Evolutionary conservation across 2,113 vertebrate species (phyloP).

Genomic region (Nothocercus julius): DNA sequence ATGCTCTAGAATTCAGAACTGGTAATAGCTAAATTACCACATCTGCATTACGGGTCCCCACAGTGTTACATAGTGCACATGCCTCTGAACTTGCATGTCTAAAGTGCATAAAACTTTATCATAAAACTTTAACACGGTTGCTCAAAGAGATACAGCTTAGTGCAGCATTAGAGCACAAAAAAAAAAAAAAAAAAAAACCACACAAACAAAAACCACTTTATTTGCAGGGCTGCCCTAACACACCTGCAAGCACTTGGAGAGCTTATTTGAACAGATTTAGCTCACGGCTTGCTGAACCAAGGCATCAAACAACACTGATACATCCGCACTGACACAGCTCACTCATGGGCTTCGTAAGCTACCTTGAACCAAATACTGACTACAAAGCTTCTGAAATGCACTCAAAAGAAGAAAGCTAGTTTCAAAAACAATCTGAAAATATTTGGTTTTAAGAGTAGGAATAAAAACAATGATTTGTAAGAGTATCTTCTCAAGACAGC

Average conservation of each 20-base stretch:
- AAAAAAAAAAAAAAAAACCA: neutral
- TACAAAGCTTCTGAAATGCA: neutral
- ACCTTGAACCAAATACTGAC: neutral
- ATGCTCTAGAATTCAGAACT: neutral
- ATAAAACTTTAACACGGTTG: neutral
- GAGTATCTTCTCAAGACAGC: neutral
- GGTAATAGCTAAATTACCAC: neutral
- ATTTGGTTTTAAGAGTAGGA: neutral
- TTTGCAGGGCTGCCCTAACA: neutral
- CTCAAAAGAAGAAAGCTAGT: neutral
- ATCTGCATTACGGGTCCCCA: neutral
- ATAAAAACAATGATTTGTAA: neutral
- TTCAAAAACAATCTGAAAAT: neutral
- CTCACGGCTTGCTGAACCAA: neutral
- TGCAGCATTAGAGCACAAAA: neutral
- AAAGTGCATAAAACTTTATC: accelerated
- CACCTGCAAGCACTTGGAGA: neutral
- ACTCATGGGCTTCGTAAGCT: neutral
- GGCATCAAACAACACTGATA: neutral
- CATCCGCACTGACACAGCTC: neutral
- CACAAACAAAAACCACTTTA: neutral
- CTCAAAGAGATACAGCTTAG: neutral
- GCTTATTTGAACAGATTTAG: neutral
- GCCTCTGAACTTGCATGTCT: neutral
- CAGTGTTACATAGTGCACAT: neutral